Percentiles rank a stretch among this genome's conserved stretches.
Evolutionary conservation across 2,113 vertebrate genomes (phyloP).

Genomic region (Catharus minimus): DNA sequence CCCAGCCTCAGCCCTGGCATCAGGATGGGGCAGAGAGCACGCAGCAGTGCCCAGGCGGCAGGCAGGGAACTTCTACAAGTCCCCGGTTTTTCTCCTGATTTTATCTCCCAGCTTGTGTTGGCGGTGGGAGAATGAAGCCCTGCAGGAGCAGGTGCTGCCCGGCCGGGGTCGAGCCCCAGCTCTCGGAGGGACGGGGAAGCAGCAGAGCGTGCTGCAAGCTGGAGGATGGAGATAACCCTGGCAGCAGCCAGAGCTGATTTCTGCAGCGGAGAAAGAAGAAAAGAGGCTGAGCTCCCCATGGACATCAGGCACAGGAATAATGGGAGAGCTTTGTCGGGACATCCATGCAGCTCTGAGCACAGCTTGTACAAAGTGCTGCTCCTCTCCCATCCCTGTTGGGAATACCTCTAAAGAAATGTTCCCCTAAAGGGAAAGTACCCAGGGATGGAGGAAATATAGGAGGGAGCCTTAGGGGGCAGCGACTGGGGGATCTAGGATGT

Average conservation of each 20-base stretch:
- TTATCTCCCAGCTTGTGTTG: neutral
- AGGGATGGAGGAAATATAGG: neutral
- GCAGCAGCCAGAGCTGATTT: neutral
- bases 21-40: neutral
- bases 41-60: neutral
- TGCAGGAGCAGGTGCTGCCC: neutral
- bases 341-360: neutral
- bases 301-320: neutral
- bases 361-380: neutral
- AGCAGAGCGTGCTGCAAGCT: constrained; percentile 37
- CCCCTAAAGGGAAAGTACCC: neutral
- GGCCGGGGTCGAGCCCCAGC: neutral
- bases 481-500: neutral
- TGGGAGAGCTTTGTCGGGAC: neutral
- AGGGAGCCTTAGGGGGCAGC: rapidly evolving
- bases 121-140: neutral
- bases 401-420: neutral
- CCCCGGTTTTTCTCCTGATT: neutral
- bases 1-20: rapidly evolving
- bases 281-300: neutral
- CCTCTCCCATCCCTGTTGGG: neutral
- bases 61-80: neutral
- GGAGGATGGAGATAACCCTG: constrained; percentile 49
- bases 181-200: neutral
- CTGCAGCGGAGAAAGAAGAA: neutral